Conservation (phyloP, 2,113 vertebrate genomes). For the Globicephala melas region DNA sequence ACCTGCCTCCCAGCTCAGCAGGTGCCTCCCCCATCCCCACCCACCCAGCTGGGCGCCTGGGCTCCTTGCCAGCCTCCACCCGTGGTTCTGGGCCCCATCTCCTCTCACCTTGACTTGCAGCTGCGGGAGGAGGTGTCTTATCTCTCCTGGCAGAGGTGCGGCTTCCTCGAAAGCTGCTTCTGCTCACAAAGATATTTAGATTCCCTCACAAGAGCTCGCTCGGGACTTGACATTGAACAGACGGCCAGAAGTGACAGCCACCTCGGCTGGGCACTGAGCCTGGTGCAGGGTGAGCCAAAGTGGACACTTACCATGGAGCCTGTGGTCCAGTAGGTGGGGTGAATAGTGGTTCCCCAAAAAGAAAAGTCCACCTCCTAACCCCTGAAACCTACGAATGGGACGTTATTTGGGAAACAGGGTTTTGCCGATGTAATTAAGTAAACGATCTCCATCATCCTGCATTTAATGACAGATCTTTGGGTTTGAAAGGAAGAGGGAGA, state of each 20-base stretch:
- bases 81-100: fast-evolving
- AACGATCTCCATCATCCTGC: background rate
- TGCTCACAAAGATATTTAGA: too few relatives aligned
- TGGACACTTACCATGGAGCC: background rate
- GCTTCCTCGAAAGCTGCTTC: background rate
- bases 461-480: background rate
- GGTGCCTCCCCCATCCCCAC: too few relatives aligned
- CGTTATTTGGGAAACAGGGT: background rate
- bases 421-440: background rate
- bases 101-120: background rate
- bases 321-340: fast-evolving
- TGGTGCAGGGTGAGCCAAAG: fast-evolving
- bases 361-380: too few relatives aligned
- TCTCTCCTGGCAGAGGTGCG: background rate
- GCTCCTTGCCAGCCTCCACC: background rate
- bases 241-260: background rate
- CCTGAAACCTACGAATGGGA: background rate
- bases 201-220: background rate
- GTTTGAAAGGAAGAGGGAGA: background rate
- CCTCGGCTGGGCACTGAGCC: fast-evolving
- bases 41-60: fast-evolving
- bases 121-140: fast-evolving
- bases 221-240: background rate
- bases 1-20: background rate
- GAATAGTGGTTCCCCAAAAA: fast-evolving